Base-by-base conservation (phyloP, 2,113 vertebrate genomes). In the Tragelaphus strepsiceros region DNA sequence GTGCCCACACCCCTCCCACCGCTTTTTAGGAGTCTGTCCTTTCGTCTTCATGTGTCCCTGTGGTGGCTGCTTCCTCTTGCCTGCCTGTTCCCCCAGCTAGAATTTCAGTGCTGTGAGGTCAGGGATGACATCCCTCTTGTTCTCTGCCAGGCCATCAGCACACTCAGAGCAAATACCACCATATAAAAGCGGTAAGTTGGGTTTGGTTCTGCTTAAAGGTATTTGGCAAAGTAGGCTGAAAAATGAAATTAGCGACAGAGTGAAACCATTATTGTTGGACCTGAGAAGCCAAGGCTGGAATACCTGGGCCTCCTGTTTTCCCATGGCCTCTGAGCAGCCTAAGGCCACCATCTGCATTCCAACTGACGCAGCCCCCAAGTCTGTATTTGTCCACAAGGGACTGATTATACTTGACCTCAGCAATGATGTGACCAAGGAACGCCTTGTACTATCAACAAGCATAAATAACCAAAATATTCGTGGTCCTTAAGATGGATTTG, bases 361-460 rank as follows among this genome's bases (percentile, higher is more conserved):
- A 19, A 19, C 59, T 39, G 88, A 26, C 88, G 78, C 28, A n/a
- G 28, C 46, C 32, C 67, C 78, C 35, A 32, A n/a, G 61, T 54
- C 77, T 91, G 49, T 89, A 74, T 90, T 39, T 95, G 81, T 64
- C 94, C 80, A 87, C 53, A 88, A 80, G 74, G n/a, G 51, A 83
- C 92, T 92, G 90, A 92, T 96, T 97, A 89, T 89, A 59, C 46
- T 95, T 85, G 62, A 88, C 88, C 92, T 95, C 46, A 28, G 95
- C 26, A 59, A 0, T 64, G 92, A 92, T 91, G 90, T 92, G 91
- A 91, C 88, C 43, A 0, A 26, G 82, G 96, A 83, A 97, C 81
- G n/a, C 88, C 78, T 56, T 94, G 96, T 98, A 64, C 96, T 90
- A 39, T 92, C 96, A 96, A 91, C 77, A 96, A 17, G 71, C 46